Evolutionary conservation across 2,113 vertebrate species (phyloP), one percentile per base, ranked within the genome.

Genomic region (Melierax canorus): DNA sequence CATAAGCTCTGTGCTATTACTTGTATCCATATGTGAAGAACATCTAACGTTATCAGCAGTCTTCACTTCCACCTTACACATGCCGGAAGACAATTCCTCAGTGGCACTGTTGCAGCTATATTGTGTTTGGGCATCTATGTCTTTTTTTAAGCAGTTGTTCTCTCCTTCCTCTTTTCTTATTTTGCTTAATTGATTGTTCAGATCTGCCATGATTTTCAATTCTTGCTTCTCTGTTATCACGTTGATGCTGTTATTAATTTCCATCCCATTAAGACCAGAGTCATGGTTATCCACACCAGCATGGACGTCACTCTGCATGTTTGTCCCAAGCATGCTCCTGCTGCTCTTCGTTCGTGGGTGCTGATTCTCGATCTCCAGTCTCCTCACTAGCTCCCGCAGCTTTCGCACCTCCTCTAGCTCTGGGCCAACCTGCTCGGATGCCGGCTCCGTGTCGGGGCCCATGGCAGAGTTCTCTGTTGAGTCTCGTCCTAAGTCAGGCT

Each of bases 311-410:
- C 97, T 97, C 3, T 96, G 95, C 89, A 88, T 39, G 27, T 43
- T 67, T 2, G 94, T 95, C 82, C 97, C 97, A 8, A 95, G 97
- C 76, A 95, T 7, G 51, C 41, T 85, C 46, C 98, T 98, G 88
- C 94, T 75, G 12, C 98, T 97, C 78, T 98, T 98, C 83, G 43
- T 98, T 64, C 98, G 98, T 10, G 99, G 94, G n/a, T 98, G 98
- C 97, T 99, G 98, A 45, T 98, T 99, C 97, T 99, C 99, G 27
- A 99, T 96, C 96, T 99, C 99, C 92, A 99, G 92, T 50, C 99
- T 98, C 62, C 98, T 97, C 38, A 99, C 98, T 2, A 99, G 98
- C 96, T 99, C 99, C 94, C 99, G 98, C 76, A 99, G 97, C 97
- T 99, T 99, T 24, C 98, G 97, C 34, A 99, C 99, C 98, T 99